Evolutionary conservation across 2,888 invertebrate genomes (phyloP), one percentile per base, ranked within the genome.

Genomic region (Noctua pronuba): DNA sequence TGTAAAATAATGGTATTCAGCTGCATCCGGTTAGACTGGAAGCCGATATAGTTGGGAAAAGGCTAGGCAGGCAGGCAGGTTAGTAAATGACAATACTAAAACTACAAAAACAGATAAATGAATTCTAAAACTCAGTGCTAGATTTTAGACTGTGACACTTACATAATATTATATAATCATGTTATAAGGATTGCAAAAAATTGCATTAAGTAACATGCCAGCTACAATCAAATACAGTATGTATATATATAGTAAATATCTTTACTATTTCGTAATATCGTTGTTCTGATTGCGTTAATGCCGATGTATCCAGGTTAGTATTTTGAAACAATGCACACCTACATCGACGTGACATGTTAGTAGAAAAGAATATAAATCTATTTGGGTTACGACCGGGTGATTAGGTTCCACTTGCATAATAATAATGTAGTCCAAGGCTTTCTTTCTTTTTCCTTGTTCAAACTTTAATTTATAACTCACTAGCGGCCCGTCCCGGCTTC

Each of bases 281-380:
- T 62, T 52, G 38, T 44, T 41, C 41, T 28, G 67, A 66, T 78
- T 83, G 60, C 73, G 62, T 64, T 44, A 68, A 13, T 67, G 35
- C 49, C 41, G 46, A 58, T 52, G 62, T 74, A 24, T 74, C 62
- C 66, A 52, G 60, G 69, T 62, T 44, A 16, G 18, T 64, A 67
- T 77, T 75, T 86, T 77, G 68, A 71, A 75, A 75, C 81, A 86
- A 86, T 78, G 71, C 62, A 13, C 62, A 38, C 77, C 52, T 58
- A 73, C 68, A 46, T 69, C 65, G 31, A 68, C 75, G 80, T 80
- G 77, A 86, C 65, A 75, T 73, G 80, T 35, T 38, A 67, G 24
- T 71, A 24, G 28, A 72, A 76, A 41, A 60, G 13, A 55, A 62
- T 52, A 55, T 28, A 65, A n/a, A 62, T 7, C 31, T 49, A 31